Conservation (phyloP, 2,888 invertebrate genomes). For the Allygus modestus region DNA sequence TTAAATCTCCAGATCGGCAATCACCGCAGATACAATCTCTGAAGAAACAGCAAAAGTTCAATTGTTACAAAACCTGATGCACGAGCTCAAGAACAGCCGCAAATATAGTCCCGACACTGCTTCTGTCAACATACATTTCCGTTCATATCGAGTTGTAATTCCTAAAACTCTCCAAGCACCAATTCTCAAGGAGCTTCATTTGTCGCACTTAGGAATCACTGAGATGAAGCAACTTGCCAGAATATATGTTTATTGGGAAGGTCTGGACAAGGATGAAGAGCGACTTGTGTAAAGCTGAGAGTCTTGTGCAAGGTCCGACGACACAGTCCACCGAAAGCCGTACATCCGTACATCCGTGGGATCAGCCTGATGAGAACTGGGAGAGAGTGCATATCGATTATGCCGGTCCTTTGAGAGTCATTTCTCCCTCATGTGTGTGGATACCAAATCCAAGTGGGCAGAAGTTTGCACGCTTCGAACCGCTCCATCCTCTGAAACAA, state of each 20-base stretch:
- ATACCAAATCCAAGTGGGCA: conserved; percentile 62
- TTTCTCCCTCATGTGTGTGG: neutral
- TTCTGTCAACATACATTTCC: neutral
- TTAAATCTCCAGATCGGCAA: neutral
- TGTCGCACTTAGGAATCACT: conserved; percentile 69
- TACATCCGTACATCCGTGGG: conserved; percentile 69
- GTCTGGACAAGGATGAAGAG: neutral
- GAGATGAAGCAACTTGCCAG: conserved; percentile 70
- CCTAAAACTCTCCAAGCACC: conserved; percentile 62
- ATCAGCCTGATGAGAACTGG: conserved; percentile 67
- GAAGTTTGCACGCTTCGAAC: conserved; percentile 10
- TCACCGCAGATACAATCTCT: neutral
- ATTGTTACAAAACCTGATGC: neutral
- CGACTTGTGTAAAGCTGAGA: conserved; percentile 66
- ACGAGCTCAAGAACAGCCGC: neutral
- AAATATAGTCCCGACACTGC: neutral
- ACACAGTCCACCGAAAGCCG: conserved; percentile 39
- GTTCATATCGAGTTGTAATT: conserved; percentile 64
- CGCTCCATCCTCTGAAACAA: conserved; percentile 61
- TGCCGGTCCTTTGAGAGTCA: neutral
- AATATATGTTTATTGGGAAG: conserved; percentile 69
- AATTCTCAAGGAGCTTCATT: conserved; percentile 69
- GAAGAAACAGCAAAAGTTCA: neutral
- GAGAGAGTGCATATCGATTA: conserved; percentile 70
- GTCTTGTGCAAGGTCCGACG: conserved; percentile 68